Evolutionary conservation across 2,888 invertebrate genomes (phyloP).

Genomic region (Cecidostiba fungosa): DNA sequence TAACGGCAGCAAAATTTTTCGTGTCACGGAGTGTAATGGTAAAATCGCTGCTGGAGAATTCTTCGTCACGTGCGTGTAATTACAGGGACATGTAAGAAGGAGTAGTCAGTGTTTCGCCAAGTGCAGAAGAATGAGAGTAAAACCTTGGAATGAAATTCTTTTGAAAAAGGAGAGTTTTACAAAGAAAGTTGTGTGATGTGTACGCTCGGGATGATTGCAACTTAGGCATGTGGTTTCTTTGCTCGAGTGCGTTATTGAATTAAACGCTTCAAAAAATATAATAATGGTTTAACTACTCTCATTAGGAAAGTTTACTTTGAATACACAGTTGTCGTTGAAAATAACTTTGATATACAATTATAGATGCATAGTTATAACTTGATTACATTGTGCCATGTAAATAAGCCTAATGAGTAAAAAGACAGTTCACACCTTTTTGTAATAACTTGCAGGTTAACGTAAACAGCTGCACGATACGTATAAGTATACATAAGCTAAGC

Average conservation of each 20-base stretch:
- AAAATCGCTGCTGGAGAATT: constrained; percentile 4
- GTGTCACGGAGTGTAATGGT: neutral
- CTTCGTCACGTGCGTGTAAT: constrained; percentile 34
- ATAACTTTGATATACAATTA: too few species aligned
- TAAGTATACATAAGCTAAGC: neutral
- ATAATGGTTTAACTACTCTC: neutral
- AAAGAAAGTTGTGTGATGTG: too few species aligned
- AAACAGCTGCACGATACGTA: neutral
- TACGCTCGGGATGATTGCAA: too few species aligned
- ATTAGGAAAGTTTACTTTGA: neutral
- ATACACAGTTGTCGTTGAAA: too few species aligned
- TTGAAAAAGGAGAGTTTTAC: too few species aligned
- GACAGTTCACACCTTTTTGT: too few species aligned
- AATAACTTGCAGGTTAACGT: too few species aligned
- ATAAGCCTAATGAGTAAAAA: too few species aligned
- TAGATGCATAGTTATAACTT: too few species aligned
- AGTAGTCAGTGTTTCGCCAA: neutral
- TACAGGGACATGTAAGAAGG: neutral
- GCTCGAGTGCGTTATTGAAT: neutral
- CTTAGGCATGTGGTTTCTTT: neutral
- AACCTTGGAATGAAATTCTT: neutral
- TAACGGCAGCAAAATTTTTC: neutral
- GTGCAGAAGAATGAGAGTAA: constrained; percentile 6
- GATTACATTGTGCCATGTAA: too few species aligned
- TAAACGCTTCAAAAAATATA: neutral